Percentiles rank a stretch among this genome's conserved stretches.
Evolutionary conservation across 2,797 vertebrate species (phyloP).

Genomic region (Myotis myotis): DNA sequence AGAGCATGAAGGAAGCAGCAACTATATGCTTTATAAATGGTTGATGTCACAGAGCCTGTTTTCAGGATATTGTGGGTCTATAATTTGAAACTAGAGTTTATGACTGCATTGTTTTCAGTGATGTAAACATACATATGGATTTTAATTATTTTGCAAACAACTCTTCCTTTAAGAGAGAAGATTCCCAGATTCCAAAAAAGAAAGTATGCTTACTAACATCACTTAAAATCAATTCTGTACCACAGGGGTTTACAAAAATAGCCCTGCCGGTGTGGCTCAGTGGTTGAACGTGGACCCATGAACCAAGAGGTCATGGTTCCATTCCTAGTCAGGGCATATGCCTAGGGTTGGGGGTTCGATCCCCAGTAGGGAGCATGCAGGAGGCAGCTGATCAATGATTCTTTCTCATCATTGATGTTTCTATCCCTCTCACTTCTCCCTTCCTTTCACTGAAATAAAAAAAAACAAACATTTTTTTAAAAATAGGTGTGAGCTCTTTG

Average conservation of each 20-base stretch:
- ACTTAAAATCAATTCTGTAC: background rate
- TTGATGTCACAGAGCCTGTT: background rate
- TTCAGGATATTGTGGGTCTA: background rate
- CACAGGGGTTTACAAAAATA: background rate
- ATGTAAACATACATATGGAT: background rate
- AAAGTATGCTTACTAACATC: background rate
- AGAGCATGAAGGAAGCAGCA: background rate
- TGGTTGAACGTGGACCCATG: too few species aligned
- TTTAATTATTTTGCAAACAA: background rate
- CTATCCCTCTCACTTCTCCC: too few species aligned
- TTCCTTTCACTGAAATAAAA: too few species aligned
- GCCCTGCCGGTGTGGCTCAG: too few species aligned
- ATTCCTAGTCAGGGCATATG: too few species aligned
- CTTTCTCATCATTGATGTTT: too few species aligned
- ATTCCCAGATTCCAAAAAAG: background rate
- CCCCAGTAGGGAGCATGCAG: too few species aligned
- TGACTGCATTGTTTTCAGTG: background rate
- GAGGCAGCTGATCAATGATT: too few species aligned
- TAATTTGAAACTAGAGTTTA: background rate
- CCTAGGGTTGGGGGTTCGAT: too few species aligned
- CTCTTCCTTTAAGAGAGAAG: background rate
- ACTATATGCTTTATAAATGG: background rate
- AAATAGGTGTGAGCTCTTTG: too few species aligned
- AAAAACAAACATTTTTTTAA: too few species aligned
- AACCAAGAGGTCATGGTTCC: too few species aligned